Evolutionary conservation across 1,140 invertebrate genomes (phyloP).

Genomic region (Panagrolaimus sp.): DNA sequence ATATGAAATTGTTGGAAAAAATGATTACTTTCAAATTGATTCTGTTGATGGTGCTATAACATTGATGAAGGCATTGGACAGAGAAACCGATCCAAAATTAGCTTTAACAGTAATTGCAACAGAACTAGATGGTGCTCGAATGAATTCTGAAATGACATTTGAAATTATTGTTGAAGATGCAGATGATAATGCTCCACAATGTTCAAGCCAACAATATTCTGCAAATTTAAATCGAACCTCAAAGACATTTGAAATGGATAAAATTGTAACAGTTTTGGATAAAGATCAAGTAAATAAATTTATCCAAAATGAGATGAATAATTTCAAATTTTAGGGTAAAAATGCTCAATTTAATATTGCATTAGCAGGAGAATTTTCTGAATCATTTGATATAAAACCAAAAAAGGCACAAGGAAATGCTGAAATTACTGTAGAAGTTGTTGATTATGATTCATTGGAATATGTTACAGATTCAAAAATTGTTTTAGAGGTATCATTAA

Average conservation of each 20-base stretch:
- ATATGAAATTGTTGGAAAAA: neutral
- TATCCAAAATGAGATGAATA: neutral
- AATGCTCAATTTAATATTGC: conserved; percentile 10
- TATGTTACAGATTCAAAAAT: conserved; percentile 10
- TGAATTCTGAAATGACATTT: neutral
- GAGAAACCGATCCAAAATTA: neutral
- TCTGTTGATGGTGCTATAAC: neutral
- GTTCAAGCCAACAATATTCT: neutral
- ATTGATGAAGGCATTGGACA: neutral
- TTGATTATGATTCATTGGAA: conserved; percentile 4
- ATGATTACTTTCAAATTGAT: conserved; percentile 15
- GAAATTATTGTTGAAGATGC: conserved; percentile 15
- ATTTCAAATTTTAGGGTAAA: neutral
- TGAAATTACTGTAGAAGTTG: neutral
- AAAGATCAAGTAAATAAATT: neutral
- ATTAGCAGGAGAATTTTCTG: neutral
- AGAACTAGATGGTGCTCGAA: neutral
- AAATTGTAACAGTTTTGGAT: conserved; percentile 3
- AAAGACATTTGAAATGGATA: conserved; percentile 4
- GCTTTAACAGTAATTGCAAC: neutral
- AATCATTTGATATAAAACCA: neutral
- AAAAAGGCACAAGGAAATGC: conserved; percentile 10
- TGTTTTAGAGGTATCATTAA: neutral
- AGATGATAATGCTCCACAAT: conserved; percentile 11
- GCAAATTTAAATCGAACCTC: neutral